Base-by-base conservation (phyloP, 2,888 invertebrate species). In the Lasioglossum lativentre region DNA sequence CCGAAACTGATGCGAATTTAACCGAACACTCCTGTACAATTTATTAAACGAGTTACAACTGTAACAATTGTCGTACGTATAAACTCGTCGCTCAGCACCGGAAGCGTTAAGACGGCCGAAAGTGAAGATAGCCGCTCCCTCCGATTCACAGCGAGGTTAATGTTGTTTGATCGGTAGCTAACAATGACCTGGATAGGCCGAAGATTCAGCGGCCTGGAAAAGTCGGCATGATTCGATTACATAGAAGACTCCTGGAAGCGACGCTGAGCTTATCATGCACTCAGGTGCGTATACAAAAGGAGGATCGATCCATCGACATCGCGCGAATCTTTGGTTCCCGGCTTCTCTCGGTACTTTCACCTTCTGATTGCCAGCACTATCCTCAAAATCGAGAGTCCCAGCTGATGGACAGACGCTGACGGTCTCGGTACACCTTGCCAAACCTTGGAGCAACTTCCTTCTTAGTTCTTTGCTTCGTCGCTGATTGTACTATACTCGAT, bases 291-390 rank as follows among this genome's bases (percentile, higher is more conserved):
- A 56, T 19, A 27, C 34, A 19, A 30, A 40, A 68, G 4, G 47
- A 79, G 27, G 68, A 86, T 89, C 90, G 90, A 86, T 81, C 80
- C 86, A 74, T 86, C 88, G 86, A 82, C 80, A 76, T 77, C 47
- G 79, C 77, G 84, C 79, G 68, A 82, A 81, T 80, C 81, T 78
- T 83, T 72, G 63, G 66, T 80, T 76, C 72, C 52, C 75, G 66
- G 75, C 82, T 82, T 56, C 76, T 76, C 83, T 82, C 86, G 87
- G 83, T 89, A 86, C 86, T 81, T 86, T 90, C 84, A 90, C 80
- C 78, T 63, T 70, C 34, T 30, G 59, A 73, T 75, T 63, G 56
- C 77, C 30, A 34, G 59, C 71, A 42, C 68, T n/a, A 40, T 68
- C 19, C n/a, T 27, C 42, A 42, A 71, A 16, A n/a, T 42, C 70